Evolutionary conservation across 2,797 vertebrate species (phyloP).

Genomic region (Microcaecilia unicolor): DNA sequence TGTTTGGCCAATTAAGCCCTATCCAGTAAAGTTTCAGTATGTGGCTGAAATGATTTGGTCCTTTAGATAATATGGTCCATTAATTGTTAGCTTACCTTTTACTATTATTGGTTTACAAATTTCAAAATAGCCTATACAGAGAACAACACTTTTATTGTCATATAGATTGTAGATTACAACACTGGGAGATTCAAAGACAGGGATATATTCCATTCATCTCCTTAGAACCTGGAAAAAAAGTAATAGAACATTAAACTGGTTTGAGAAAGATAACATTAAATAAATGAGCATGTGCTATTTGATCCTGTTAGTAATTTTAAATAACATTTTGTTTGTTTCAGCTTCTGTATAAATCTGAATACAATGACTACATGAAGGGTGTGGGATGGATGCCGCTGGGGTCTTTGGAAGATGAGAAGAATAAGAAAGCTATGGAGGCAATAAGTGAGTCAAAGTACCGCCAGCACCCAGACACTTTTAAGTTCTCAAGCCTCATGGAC

Average conservation of each 20-base stretch:
- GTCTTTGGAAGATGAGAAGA: conserved; percentile 74
- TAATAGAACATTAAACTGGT: no score
- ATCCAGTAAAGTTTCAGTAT: no score
- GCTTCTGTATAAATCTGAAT: conserved; percentile 90
- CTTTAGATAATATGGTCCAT: not conserved
- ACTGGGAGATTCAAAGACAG: no score
- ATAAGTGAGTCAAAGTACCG: conserved; percentile 72
- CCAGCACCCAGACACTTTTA: conserved; percentile 66
- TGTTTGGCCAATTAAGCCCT: no score
- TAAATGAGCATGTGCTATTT: conserved; percentile 43
- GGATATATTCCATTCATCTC: no score
- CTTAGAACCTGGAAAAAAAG: no score
- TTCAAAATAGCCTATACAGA: not conserved
- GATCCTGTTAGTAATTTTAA: no score
- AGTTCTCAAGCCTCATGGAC: conserved; percentile 74
- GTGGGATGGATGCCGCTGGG: conserved; percentile 77
- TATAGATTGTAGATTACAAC: no score
- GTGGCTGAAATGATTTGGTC: not conserved
- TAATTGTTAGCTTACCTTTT: not conserved
- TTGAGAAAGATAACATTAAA: no score
- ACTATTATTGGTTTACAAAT: not conserved
- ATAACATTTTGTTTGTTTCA: conserved; percentile 39
- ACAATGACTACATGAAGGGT: conserved; percentile 67
- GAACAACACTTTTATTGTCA: no score
- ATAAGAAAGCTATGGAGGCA: conserved; percentile 72